Base-by-base conservation (phyloP, 2,797 vertebrate species). In the Rhabdomys pumilio region DNA sequence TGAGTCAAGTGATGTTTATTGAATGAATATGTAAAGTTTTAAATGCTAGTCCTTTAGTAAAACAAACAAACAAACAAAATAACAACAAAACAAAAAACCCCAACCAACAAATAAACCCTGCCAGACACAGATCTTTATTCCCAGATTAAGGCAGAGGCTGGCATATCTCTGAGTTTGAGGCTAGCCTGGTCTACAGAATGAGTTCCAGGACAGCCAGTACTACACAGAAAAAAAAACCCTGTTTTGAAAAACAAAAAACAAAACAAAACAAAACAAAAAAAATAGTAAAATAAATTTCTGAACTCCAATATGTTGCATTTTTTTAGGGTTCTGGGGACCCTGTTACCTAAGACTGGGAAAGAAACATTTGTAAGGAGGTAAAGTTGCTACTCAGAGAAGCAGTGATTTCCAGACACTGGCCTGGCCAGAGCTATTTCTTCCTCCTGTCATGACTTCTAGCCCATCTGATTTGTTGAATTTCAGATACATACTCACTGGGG, bases 401-500 rank as follows among this genome's bases (percentile, higher is more conserved):
- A 61, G 57, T 84, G 41, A 89, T 34, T 75, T 61, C 31, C 61
- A 91, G 29, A 55, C 57, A 34, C 77, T 38, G 7, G 11, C 12
- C 19, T 53, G 22, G n/a, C 20, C 77, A 93, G 84, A 89, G 29
- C 72, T 20, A 84, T 50, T 65, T 65, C 59, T 0, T 34, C 22
- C 47, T 95, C 84, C 87, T 67, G 87, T 50, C 0, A 0, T 17
- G 83, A 82, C 69, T 92, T 97, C 53, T 17, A 34, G 41, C 44
- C 61, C 84, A 61, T 94, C 41, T 44, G 20, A 91, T 93, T 94
- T 81, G 61, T 95, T 92, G 75, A 94, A 69, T 91, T 96, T 87
- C 75, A 87, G 85, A 85, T 92, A 61, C 65, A 65, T 88, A 59
- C 69, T 93, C 88, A 86, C 57, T 22, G 63, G 41, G 41, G 59